Evolutionary conservation across 2,113 vertebrate species (phyloP).

Genomic region (Ageneiosus marmoratus): DNA sequence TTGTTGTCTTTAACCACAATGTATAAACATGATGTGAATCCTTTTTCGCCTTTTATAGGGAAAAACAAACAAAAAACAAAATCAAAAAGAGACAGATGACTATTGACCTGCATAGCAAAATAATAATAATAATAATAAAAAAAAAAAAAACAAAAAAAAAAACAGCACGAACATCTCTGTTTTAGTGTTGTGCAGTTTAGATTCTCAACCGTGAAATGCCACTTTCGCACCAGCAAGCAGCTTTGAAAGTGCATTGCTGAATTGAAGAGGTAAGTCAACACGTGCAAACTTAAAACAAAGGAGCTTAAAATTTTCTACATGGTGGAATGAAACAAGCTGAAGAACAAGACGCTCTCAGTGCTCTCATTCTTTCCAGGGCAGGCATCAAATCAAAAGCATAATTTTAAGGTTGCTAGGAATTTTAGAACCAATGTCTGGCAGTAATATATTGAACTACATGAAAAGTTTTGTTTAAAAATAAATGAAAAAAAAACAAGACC

Average conservation of each 20-base stretch:
- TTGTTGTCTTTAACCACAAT: not conserved
- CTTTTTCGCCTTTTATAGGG: no score
- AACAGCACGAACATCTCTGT: not conserved
- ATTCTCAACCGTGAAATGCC: not conserved
- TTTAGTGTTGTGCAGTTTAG: not conserved
- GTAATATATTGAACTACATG: not conserved
- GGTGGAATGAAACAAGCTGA: not conserved
- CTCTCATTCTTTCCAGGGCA: not conserved
- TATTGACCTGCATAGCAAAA: not conserved
- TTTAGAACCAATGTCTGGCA: not conserved
- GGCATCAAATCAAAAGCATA: not conserved
- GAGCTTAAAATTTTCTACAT: not conserved
- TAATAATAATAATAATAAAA: not conserved
- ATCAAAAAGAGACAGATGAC: not conserved
- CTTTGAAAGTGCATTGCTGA: not conserved
- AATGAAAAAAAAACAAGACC: not conserved
- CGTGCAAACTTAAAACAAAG: not conserved
- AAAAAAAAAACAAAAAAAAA: no score
- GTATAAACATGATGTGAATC: not conserved
- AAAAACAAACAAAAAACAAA: not conserved
- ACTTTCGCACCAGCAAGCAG: not conserved
- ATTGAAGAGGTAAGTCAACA: not conserved
- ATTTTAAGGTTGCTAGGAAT: no score
- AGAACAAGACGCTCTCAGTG: not conserved
- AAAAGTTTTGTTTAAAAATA: not conserved